Conservation (phyloP, 2,888 invertebrate species). For the Eupsilia transversa region DNA sequence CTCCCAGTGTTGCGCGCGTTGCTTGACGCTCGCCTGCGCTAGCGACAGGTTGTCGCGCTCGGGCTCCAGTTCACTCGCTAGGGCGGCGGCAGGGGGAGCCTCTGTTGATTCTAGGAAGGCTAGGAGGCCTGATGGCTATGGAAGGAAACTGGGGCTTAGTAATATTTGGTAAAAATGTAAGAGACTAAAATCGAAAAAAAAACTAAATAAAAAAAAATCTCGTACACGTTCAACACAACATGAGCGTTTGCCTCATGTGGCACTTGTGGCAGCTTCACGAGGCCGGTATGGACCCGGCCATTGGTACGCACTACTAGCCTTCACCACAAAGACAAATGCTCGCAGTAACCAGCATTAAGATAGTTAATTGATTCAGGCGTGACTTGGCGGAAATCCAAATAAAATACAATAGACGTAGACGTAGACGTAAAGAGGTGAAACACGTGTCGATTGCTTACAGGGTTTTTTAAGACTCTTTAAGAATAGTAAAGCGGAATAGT, state of each 20-base stretch:
- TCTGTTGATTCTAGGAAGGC: slow-evolving; percentile 97
- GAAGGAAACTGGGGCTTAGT: neutral
- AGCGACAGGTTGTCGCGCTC: slow-evolving; percentile 98
- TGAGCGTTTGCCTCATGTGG: neutral
- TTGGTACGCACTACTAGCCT: neutral
- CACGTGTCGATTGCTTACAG: too few species aligned
- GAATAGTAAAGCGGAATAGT: too few species aligned
- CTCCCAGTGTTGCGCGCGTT: slow-evolving; percentile 93
- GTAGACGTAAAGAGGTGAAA: too few species aligned
- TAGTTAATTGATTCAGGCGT: too few species aligned
- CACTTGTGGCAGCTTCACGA: neutral
- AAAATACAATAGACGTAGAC: too few species aligned
- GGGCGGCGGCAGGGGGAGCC: slow-evolving; percentile 93
- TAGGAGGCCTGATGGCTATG: slow-evolving; percentile 97
- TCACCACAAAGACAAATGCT: neutral
- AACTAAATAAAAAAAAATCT: neutral
- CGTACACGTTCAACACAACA: too few species aligned
- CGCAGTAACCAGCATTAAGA: too few species aligned
- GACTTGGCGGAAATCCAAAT: too few species aligned
- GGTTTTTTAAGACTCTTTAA: too few species aligned
- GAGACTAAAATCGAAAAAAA: neutral
- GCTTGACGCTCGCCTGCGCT: slow-evolving; percentile 94
- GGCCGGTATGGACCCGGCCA: neutral
- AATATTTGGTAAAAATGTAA: neutral
- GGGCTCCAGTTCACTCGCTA: slow-evolving; percentile 93